Evolutionary conservation across 1,140 invertebrate species (phyloP), one percentile per base, ranked within the genome.

Genomic region (Arctopsyche grandis): DNA sequence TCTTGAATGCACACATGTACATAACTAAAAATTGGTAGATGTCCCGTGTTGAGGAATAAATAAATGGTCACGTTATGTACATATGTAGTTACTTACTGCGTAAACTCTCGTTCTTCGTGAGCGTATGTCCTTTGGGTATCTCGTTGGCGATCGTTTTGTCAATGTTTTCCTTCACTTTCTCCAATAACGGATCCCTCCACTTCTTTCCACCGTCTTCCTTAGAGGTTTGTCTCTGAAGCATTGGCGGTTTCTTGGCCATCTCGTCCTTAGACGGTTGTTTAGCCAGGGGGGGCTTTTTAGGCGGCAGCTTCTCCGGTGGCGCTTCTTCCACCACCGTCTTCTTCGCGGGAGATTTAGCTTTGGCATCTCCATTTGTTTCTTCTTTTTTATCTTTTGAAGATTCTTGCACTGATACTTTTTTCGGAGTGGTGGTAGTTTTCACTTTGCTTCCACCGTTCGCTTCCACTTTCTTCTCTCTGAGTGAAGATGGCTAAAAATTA

Each of bases 71-170:
- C n/a, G n/a, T n/a, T n/a, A n/a, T n/a, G n/a, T n/a, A n/a, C n/a
- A n/a, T n/a, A 46, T 7, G 12, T 46, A 12, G 44, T 7, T 79
- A 85, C 87, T 87, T 84, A 89, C 88, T 89, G 85, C 88, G 84
- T 74, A 89, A 86, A 77, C 88, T 88, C 82, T 88, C 87, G 83
- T 89, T 89, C 80, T 89, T 88, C 5, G 87, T 89, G 5, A 88
- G 83, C 9, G 87, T 88, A 79, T 88, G 86, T 76, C 87, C 88
- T 83, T 88, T 89, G 5, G 87, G 87, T 75, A 87, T 83, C 76
- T 88, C 87, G 82, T 88, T 87, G 52, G 85, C 84, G 24, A 88
- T 81, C 14, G 87, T 89, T 79, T 88, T 88, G 81, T 88, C 87
- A 66, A 89, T 87, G 76, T 86, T 88, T 79, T 88, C 87, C 81